Conservation (phyloP, 2,797 vertebrate species). For the Petrocephalus sullivani region DNA sequence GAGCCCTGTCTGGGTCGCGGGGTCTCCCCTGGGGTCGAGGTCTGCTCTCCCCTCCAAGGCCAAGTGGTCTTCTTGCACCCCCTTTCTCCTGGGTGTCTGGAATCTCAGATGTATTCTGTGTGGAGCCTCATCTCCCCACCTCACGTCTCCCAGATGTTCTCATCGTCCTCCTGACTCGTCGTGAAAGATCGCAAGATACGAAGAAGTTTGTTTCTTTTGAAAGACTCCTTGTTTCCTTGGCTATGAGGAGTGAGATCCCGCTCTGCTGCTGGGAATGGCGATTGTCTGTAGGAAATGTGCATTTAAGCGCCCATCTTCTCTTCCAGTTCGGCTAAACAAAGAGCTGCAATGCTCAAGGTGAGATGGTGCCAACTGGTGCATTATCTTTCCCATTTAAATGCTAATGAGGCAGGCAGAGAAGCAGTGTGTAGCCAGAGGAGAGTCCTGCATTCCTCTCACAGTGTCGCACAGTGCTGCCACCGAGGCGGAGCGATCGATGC, state of each 20-base stretch:
- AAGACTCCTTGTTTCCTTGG: background rate
- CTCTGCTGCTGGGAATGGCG: background rate
- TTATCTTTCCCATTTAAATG: constrained; percentile 71
- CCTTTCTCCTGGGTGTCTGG: background rate
- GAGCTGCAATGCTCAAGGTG: constrained; percentile 51
- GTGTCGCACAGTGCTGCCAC: constrained; percentile 49
- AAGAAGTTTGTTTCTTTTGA: background rate
- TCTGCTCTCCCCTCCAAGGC: background rate
- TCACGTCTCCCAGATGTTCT: background rate
- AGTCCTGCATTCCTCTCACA: constrained; percentile 53
- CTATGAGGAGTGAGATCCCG: background rate
- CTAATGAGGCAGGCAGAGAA: constrained; percentile 60
- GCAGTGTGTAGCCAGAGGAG: constrained; percentile 39
- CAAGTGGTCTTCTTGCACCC: background rate
- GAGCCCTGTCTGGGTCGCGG: background rate
- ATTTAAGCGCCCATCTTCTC: constrained; percentile 18
- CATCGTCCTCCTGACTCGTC: background rate
- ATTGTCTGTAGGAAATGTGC: constrained; percentile 3
- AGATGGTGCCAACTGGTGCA: constrained; percentile 32
- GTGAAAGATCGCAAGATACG: background rate
- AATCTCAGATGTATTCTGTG: background rate
- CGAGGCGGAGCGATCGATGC: constrained; percentile 47
- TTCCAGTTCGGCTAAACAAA: constrained; percentile 35
- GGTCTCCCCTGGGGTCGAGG: background rate
- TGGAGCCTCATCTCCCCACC: background rate